phyloP scores from a whole-genome alignment of 2,888 invertebrate species.

The Thelaira solivaga region DNA sequence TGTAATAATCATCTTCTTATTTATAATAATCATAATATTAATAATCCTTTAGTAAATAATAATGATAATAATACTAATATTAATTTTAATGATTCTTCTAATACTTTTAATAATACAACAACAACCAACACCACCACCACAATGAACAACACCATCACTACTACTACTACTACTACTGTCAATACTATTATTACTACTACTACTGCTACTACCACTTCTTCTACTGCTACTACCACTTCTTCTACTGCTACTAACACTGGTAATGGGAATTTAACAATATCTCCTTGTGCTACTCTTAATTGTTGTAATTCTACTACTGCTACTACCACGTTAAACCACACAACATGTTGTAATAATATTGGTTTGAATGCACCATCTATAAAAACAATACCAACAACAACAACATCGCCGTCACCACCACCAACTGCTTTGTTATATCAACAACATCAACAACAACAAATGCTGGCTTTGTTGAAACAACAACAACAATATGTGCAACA shows the following conservation, averaged over 20 bases:
- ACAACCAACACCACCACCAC: conserved; percentile 36
- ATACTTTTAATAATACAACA: conserved; percentile 64
- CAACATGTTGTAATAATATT: conserved; percentile 51
- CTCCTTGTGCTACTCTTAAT: conserved; percentile 23
- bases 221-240: conserved; percentile 23
- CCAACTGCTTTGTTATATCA: conserved; percentile 55
- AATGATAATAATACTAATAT: conserved; percentile 73
- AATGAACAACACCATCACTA: conserved; percentile 16
- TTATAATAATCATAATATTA: conserved; percentile 54
- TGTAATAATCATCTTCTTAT: conserved; percentile 45
- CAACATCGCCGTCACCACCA: conserved; percentile 23
- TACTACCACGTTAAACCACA: conserved; percentile 50
- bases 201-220: conserved; percentile 45
- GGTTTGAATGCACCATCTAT: conserved; percentile 51
- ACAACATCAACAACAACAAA: conserved; percentile 71
- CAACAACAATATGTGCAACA: conserved; percentile 67
- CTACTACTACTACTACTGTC: conserved; percentile 55
- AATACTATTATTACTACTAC: conserved; percentile 52
- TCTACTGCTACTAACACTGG: conserved; percentile 54
- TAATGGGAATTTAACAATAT: conserved; percentile 52
- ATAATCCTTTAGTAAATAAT: conserved; percentile 53
- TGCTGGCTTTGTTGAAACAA: conserved; percentile 71
- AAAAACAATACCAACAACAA: conserved; percentile 32
- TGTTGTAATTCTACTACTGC: too few relatives aligned
- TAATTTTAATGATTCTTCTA: conserved; percentile 74